Evolutionary conservation across 1,140 invertebrate genomes (phyloP).

Genomic region (Octopus bimaculoides): DNA sequence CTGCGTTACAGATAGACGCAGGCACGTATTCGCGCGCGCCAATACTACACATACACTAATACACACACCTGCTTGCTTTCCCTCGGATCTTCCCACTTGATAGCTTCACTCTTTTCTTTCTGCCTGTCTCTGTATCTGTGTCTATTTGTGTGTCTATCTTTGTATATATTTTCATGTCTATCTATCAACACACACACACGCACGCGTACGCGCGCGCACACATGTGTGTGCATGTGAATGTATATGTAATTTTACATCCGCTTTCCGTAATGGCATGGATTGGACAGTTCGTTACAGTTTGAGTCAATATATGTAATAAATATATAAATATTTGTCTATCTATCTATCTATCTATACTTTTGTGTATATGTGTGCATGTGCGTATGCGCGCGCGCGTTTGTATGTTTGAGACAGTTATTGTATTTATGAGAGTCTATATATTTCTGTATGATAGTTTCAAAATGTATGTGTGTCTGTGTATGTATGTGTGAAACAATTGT

Average conservation of each 20-base stretch:
- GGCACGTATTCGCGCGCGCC: no score
- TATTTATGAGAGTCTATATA: background rate
- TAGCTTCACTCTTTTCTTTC: no score
- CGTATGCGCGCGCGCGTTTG: background rate
- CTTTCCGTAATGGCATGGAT: background rate
- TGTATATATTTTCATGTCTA: background rate
- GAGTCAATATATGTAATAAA: background rate
- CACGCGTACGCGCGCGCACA: background rate
- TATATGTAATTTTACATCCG: background rate
- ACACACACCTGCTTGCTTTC: no score
- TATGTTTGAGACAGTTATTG: background rate
- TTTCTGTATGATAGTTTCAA: background rate
- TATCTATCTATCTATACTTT: background rate
- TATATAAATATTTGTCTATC: background rate
- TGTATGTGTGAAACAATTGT: background rate
- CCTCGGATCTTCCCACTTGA: no score
- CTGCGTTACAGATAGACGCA: no score
- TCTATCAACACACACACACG: background rate
- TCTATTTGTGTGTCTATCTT: background rate
- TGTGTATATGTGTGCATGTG: background rate
- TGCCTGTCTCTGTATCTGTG: background rate
- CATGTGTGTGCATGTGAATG: background rate
- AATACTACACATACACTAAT: no score
- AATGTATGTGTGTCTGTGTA: background rate
- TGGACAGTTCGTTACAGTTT: background rate